Base-by-base conservation (phyloP, 2,888 invertebrate species). In the Ectobius pallidus region DNA sequence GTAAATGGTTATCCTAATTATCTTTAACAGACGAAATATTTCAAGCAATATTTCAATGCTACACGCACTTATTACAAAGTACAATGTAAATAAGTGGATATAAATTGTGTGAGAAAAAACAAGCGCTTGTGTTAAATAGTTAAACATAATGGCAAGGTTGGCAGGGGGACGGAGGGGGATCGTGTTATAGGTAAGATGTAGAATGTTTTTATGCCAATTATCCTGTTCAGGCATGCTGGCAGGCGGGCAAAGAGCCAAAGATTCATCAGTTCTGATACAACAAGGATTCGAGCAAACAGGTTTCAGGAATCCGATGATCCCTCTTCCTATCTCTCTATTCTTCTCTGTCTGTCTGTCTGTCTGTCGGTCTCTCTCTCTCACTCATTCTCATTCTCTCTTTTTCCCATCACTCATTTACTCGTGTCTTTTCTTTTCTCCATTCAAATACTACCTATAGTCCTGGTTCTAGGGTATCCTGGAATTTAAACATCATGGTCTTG, bases 151-250 rank as follows among this genome's bases (percentile, higher is more conserved):
- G 25, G 25, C 3, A 14, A 22, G 25, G 52, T 18, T 18, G 20
- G 46, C 44, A n/a, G 3, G 2, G 46, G 46, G 20, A n/a, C 11
- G 25, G 18, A 22, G 11, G 14, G 52, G 52, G 4, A 18, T 42
- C 22, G 39, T 20, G 11, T 18, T n/a, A 20, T 39, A 62, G 62
- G 63, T 42, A 46, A 70, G 42, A 30, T 61, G 70, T 42, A 44
- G 65, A 30, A 46, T 55, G 63, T 52, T 58, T 73, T 69, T 73
- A 69, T 69, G 73, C 63, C 73, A 69, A 73, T 73, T 73, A 73
- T 69, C 68, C 72, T 69, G 69, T 72, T 61, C 63, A 46, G 61
- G 39, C 58, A 55, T 25, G 34, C 70, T 42, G 61, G 61, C 70
- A 61, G 22, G 22, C 71, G 58, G 71, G 65, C 71, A 67, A 67